Conservation (phyloP, 2,113 vertebrate genomes). For the Festucalex cinctus region DNA sequence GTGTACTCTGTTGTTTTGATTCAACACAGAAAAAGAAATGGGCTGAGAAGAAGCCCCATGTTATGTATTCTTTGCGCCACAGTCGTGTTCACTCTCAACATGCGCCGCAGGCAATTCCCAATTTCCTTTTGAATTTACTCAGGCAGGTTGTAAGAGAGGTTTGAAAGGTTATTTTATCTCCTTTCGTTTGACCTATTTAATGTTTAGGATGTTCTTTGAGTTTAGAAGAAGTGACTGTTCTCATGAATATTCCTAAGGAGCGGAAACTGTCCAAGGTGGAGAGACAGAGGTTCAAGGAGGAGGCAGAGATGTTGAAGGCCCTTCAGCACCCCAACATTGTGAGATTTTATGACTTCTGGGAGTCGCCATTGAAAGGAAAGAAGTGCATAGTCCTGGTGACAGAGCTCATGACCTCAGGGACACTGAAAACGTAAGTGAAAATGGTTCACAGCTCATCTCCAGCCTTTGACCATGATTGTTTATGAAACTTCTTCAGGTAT, state of each 20-base stretch:
- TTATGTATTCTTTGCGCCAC: conserved; percentile 38
- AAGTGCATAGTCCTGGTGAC: conserved; percentile 95
- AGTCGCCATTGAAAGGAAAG: conserved; percentile 90
- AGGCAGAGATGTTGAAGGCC: conserved; percentile 96
- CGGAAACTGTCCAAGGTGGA: conserved; percentile 92
- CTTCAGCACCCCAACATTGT: conserved; percentile 97
- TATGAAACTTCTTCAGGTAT: conserved; percentile 74
- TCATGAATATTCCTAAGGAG: conserved; percentile 71
- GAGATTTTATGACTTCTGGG: conserved; percentile 98
- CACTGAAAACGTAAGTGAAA: conserved; percentile 90
- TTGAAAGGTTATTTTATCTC: background rate
- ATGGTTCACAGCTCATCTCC: background rate
- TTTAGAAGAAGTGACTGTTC: background rate
- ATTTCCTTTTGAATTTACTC: background rate
- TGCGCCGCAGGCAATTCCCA: conserved; percentile 2
- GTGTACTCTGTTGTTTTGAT: conserved; percentile 19
- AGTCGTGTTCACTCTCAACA: conserved; percentile 49
- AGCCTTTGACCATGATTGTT: background rate
- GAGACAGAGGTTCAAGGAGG: conserved; percentile 94
- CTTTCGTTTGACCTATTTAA: background rate
- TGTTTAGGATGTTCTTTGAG: background rate
- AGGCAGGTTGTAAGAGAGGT: background rate
- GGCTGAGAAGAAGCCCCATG: conserved; percentile 37
- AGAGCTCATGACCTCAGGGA: conserved; percentile 97
- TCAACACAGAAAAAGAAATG: conserved; percentile 18